Conservation (phyloP, 2,888 invertebrate species). For the Coenonympha glycerion region DNA sequence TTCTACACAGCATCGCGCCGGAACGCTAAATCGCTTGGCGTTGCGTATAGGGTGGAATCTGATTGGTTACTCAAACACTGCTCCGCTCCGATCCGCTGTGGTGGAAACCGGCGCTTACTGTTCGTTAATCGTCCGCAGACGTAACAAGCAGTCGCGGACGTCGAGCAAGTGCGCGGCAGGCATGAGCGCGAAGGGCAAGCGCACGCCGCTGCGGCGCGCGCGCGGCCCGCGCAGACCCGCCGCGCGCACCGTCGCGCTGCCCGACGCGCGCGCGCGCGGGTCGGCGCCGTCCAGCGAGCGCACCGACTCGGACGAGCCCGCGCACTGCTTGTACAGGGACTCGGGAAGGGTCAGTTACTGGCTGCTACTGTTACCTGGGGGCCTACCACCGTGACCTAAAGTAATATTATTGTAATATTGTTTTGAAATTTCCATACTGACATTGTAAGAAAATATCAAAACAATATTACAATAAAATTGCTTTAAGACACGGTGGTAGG, state of each 20-base stretch:
- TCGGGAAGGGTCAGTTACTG: constrained; percentile 42
- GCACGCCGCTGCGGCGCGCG: constrained; percentile 33
- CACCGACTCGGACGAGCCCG: constrained; percentile 63
- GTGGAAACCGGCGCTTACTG: too few relatives aligned
- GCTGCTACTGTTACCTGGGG: constrained; percentile 40
- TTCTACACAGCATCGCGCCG: too few relatives aligned
- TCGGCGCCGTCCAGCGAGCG: constrained; percentile 64
- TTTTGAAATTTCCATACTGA: too few relatives aligned
- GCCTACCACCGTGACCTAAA: too few relatives aligned
- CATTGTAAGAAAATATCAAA: too few relatives aligned
- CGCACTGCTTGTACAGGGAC: constrained; percentile 45
- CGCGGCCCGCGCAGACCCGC: constrained; percentile 26
- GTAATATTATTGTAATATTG: too few relatives aligned
- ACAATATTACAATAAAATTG: too few relatives aligned
- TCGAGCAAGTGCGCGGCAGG: constrained; percentile 33
- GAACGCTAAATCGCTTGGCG: too few relatives aligned
- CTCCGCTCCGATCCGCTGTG: too few relatives aligned
- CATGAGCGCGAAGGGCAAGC: constrained; percentile 37
- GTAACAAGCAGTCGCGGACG: constrained; percentile 52
- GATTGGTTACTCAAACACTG: too few relatives aligned
- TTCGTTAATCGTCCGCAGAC: constrained; percentile 34
- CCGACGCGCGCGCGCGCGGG: constrained; percentile 35
- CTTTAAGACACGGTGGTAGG: too few relatives aligned
- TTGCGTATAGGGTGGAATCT: too few relatives aligned
- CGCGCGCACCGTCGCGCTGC: constrained; percentile 17